Evolutionary conservation across 2,113 vertebrate species (phyloP).

Genomic region (Pseudorasbora parva): DNA sequence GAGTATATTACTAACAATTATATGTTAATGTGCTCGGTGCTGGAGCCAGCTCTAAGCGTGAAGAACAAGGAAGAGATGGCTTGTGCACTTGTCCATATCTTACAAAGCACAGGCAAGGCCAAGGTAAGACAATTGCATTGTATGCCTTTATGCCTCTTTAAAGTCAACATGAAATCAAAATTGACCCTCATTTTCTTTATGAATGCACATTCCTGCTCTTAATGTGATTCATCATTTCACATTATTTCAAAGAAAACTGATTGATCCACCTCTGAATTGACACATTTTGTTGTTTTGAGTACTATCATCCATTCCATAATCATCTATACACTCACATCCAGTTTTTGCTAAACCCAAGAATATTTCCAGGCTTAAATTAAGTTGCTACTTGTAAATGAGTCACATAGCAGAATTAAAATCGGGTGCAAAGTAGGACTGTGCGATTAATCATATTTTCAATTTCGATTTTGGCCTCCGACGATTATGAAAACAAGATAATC

Average conservation of each 20-base stretch:
- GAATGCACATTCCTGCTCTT: background rate
- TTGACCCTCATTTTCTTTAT: background rate
- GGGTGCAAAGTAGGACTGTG: too few relatives aligned
- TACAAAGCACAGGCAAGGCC: conserved; percentile 98
- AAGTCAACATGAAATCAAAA: background rate
- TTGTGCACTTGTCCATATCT: conserved; percentile 90
- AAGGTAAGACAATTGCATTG: conserved; percentile 77
- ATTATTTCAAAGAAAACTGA: background rate
- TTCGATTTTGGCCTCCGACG: too few relatives aligned
- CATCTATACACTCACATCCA: too few relatives aligned
- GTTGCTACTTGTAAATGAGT: background rate
- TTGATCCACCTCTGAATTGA: too few relatives aligned
- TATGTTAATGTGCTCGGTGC: conserved; percentile 88
- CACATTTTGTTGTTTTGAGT: too few relatives aligned
- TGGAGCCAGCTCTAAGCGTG: conserved; percentile 91
- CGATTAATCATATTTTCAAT: too few relatives aligned
- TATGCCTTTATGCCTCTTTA: background rate
- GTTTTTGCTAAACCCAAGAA: too few relatives aligned
- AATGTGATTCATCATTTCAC: background rate
- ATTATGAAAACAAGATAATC: too few relatives aligned
- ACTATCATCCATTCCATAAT: too few relatives aligned
- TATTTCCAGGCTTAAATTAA: too few relatives aligned
- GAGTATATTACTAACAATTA: conserved; percentile 98
- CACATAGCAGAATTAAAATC: background rate
- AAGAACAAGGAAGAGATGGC: conserved; percentile 97